Evolutionary conservation across 2,888 invertebrate species (phyloP).

Genomic region (Protophormia terraenovae): DNA sequence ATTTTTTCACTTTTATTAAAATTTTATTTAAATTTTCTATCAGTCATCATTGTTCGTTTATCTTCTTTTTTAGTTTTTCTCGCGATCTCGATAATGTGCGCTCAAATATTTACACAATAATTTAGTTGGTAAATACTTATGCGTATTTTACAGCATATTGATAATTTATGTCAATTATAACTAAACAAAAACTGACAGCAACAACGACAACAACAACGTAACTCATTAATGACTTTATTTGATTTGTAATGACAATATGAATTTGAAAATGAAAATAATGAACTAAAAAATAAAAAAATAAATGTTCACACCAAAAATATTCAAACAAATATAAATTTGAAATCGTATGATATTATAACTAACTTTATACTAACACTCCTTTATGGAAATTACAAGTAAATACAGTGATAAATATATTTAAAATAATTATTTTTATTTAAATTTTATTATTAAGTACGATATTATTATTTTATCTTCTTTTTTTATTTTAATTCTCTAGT

Average conservation of each 20-base stretch:
- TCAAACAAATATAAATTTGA: no score
- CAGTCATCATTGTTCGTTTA: neutral
- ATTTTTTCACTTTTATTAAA: slow-evolving; percentile 47
- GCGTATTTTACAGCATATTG: slow-evolving; percentile 71
- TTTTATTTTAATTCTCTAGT: neutral
- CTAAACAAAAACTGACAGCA: slow-evolving; percentile 35
- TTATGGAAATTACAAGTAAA: neutral
- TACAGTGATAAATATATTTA: neutral
- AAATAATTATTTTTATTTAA: neutral
- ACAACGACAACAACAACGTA: neutral
- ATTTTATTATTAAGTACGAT: neutral
- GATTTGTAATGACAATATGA: slow-evolving; percentile 6
- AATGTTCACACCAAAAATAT: neutral
- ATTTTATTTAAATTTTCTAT: neutral
- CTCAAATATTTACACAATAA: slow-evolving; percentile 75
- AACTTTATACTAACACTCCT: no score
- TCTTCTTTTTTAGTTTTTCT: slow-evolving; percentile 12
- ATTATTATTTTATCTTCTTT: neutral
- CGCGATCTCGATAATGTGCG: slow-evolving; percentile 59
- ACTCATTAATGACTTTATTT: slow-evolving; percentile 49
- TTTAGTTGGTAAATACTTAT: slow-evolving; percentile 73
- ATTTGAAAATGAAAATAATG: neutral
- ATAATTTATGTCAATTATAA: slow-evolving; percentile 72
- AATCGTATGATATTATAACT: neutral
- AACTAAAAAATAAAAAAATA: neutral